Conservation (phyloP, 2,888 invertebrate genomes). For the Heliconius cydno region DNA sequence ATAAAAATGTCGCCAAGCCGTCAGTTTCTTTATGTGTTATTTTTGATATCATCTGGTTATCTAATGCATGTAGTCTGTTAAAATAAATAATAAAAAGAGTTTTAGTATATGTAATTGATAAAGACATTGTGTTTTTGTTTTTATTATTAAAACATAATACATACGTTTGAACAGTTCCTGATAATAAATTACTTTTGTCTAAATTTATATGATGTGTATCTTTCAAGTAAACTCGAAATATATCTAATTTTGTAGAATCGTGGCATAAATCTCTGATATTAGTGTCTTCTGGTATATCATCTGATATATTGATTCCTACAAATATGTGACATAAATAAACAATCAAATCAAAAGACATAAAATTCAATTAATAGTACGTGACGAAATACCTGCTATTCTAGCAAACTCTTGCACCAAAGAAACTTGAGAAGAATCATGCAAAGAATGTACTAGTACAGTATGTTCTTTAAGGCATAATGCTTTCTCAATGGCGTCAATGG, state of each 20-base stretch:
- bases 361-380: neutral
- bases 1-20: slow-evolving; percentile 58
- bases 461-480: slow-evolving; percentile 36
- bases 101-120: neutral
- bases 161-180: slow-evolving; percentile 49
- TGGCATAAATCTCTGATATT: slow-evolving; percentile 51
- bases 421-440: neutral
- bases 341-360: neutral
- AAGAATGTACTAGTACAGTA: slow-evolving; percentile 13
- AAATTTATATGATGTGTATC: slow-evolving; percentile 45
- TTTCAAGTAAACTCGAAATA: slow-evolving; percentile 45
- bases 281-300: slow-evolving; percentile 29
- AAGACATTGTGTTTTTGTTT: neutral
- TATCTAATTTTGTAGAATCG: slow-evolving; percentile 40
- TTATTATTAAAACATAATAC: slow-evolving; percentile 26
- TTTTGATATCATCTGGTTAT: slow-evolving; percentile 41
- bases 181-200: slow-evolving; percentile 43
- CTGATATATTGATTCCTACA: slow-evolving; percentile 47
- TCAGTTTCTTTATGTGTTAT: slow-evolving; percentile 47
- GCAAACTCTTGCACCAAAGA: slow-evolving; percentile 30
- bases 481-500: slow-evolving; percentile 30
- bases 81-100: neutral
- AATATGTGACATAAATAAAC: neutral
- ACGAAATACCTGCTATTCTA: slow-evolving; percentile 28
- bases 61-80: slow-evolving; percentile 49